These are phyloP conservation scores for Diaphora mendica DNA, from an alignment of 2,888 invertebrate genomes.

Conservation along the genomic window DNA sequence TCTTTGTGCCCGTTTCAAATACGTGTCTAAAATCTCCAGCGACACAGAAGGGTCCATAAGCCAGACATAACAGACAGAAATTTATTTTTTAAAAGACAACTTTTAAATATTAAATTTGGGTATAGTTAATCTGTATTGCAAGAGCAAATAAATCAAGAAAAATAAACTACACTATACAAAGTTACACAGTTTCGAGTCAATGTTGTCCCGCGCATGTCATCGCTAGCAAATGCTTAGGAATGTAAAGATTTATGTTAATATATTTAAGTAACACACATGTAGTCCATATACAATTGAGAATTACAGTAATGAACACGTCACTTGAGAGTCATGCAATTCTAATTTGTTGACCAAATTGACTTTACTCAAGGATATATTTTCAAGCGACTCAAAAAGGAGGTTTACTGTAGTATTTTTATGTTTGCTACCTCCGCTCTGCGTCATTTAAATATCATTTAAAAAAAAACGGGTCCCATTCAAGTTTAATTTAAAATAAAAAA, in stretches of 20 bases:
- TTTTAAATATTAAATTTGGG: background rate
- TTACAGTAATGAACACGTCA: slow-evolving; percentile 1
- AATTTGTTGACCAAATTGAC: slow-evolving; percentile 18
- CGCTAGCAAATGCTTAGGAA: slow-evolving; percentile 11
- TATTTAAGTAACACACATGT: slow-evolving; percentile 7
- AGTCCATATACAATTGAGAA: background rate
- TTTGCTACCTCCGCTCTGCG: too few relatives aligned
- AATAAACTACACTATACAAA: background rate
- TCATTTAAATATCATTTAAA: too few relatives aligned
- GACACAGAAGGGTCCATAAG: too few relatives aligned
- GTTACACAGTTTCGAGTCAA: background rate
- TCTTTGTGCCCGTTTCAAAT: too few relatives aligned
- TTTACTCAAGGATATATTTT: background rate
- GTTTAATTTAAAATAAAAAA: too few relatives aligned
- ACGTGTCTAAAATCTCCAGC: too few relatives aligned
- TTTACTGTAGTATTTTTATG: background rate
- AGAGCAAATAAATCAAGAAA: background rate
- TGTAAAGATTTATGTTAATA: slow-evolving; percentile 2
- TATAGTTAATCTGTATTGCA: background rate
- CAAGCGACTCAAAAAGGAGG: background rate
- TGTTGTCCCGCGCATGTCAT: background rate
- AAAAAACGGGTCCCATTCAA: too few relatives aligned
- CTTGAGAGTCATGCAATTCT: slow-evolving; percentile 3
- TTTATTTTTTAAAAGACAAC: too few relatives aligned
- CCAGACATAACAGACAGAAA: too few relatives aligned